These are phyloP conservation scores for Thinocorus orbignyianus DNA, from an alignment of 2,113 vertebrate genomes.

Conservation along the genomic window DNA sequence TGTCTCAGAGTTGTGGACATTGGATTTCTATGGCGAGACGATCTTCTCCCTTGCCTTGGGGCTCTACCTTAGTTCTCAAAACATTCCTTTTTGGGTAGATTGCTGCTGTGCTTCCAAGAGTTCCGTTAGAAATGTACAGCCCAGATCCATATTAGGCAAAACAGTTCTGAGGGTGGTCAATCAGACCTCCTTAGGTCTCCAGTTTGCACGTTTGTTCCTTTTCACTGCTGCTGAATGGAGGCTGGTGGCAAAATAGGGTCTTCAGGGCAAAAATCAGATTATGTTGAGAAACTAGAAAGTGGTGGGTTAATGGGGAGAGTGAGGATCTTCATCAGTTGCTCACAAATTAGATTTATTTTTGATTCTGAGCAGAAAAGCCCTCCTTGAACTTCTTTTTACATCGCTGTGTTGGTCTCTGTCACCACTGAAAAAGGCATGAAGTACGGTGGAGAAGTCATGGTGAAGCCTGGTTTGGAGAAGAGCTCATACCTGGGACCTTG, in stretches of 20 bases:
- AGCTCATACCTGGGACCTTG: neutral
- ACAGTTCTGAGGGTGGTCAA: neutral
- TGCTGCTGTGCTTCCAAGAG: neutral
- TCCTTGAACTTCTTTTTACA: neutral
- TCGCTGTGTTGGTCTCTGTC: neutral
- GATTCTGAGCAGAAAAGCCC: neutral
- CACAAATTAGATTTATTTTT: neutral
- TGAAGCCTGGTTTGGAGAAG: neutral
- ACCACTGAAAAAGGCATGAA: neutral
- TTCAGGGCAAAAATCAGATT: neutral
- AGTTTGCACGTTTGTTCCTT: neutral
- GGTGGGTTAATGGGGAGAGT: rapidly evolving
- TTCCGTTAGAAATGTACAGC: neutral
- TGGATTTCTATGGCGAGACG: neutral
- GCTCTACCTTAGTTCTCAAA: neutral
- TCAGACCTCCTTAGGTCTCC: neutral
- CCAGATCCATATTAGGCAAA: neutral
- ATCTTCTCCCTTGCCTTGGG: neutral
- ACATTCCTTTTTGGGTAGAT: neutral
- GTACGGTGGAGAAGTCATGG: neutral
- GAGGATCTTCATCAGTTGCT: neutral
- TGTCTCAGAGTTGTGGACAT: neutral
- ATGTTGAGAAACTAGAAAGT: neutral
- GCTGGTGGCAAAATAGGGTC: neutral
- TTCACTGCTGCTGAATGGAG: neutral